Evolutionary conservation across 2,888 invertebrate genomes (phyloP), one percentile per base, ranked within the genome.

Genomic region (Hirtodrosophila confusa): DNA sequence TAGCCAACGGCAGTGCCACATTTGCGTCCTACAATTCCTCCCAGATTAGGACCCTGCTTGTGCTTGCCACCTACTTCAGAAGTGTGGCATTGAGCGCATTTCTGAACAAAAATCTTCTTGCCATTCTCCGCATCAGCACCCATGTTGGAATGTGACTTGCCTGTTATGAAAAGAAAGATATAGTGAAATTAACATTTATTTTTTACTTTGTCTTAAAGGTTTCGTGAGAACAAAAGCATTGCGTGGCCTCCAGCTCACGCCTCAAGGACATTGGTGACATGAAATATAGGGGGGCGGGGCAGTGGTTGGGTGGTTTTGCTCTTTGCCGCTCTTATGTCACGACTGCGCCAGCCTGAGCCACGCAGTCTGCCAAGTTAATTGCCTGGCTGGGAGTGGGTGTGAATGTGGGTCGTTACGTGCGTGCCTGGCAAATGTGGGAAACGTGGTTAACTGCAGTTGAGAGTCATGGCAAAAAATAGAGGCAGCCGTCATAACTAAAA

Each of bases 11-110:
- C 96, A 89, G 97, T 96, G 33, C 99, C 99, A 69, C 99, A 98
- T 92, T 97, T 97, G 77, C 99, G 95, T 27, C 99, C 99, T 58
- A 96, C 93, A 70, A 99, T 92, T 11, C 99, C 99, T 86, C 95
- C 92, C 24, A 99, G 94, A 92, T 98, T 99, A 44, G 99, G 99
- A 12, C 99, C 99, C 78, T 96, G 96, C 93, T 99, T 99, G 93
- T 99, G 97, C 92, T 97, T 97, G 88, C 98, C 99, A 77, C 97
- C 98, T 60, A 95, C 93, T 9, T 85, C 99, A 67, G 93, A 95
- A 53, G 98, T 98, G 92, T 99, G 99, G 91, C 99, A 99, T 92
- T 99, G 99, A 8, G 97, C 94, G 92, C 99, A 99, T 91, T 97
- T 95, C 91, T 97, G 97, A 49, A 98, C 95, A 91, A 99, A 99